phyloP scores from a whole-genome alignment of 2,888 invertebrate species.

The Lingula anatina region DNA sequence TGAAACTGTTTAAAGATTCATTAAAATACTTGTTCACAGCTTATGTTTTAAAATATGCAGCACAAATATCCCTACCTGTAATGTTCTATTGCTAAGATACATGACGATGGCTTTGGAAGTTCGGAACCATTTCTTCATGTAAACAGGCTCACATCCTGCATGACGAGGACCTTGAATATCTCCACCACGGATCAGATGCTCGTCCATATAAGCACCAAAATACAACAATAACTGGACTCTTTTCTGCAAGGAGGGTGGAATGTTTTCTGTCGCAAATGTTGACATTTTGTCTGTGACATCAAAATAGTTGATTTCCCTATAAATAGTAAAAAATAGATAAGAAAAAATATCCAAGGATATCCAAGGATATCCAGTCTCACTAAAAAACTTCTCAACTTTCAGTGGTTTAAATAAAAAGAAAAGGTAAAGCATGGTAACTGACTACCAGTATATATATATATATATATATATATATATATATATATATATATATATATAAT shows the following conservation, averaged over 20 bases:
- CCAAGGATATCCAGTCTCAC: too few species aligned
- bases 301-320: slow-evolving; percentile 54
- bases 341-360: too few species aligned
- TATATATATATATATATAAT: too few species aligned
- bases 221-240: slow-evolving; percentile 52
- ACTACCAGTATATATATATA: too few species aligned
- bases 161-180: slow-evolving; percentile 7
- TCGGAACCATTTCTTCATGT: slow-evolving; percentile 54
- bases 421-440: too few species aligned
- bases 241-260: slow-evolving; percentile 48
- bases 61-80: slow-evolving; percentile 41
- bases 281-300: slow-evolving; percentile 53
- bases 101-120: slow-evolving; percentile 53
- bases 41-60: neutral
- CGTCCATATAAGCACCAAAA: slow-evolving; percentile 55
- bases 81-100: slow-evolving; percentile 52
- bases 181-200: slow-evolving; percentile 55
- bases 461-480: too few species aligned
- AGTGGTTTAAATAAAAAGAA: too few species aligned
- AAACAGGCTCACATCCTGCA: slow-evolving; percentile 45
- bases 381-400: too few species aligned
- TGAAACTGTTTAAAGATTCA: too few species aligned
- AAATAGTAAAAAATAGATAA: too few species aligned
- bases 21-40: too few species aligned
- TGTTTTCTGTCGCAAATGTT: slow-evolving; percentile 44